Percentiles rank a stretch among this genome's conserved stretches.
Conservation (phyloP, 2,888 invertebrate species). For the Heliconius sara region DNA sequence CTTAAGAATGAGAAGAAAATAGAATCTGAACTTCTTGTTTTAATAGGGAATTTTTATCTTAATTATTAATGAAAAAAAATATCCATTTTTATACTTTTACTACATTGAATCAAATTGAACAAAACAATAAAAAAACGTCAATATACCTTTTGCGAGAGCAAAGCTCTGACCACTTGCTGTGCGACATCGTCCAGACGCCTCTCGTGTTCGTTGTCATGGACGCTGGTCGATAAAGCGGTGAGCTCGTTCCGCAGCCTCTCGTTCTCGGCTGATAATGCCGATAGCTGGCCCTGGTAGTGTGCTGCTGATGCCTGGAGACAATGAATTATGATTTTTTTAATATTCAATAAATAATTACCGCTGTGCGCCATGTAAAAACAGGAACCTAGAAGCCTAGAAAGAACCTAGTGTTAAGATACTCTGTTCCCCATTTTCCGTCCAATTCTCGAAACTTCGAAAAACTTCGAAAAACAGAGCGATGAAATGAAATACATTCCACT, state of each 20-base stretch:
- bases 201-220: slow-evolving; percentile 88
- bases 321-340: neutral
- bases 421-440: too few relatives aligned
- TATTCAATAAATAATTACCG: neutral
- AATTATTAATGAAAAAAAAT: too few relatives aligned
- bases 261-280: slow-evolving; percentile 87
- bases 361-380: too few relatives aligned
- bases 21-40: too few relatives aligned
- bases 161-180: slow-evolving; percentile 91
- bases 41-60: too few relatives aligned
- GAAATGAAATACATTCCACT: too few relatives aligned
- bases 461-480: too few relatives aligned
- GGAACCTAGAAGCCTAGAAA: too few relatives aligned
- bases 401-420: too few relatives aligned
- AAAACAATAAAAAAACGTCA: neutral
- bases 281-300: slow-evolving; percentile 88
- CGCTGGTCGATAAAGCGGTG: slow-evolving; percentile 65
- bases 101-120: neutral
- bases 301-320: slow-evolving; percentile 86
- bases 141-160: slow-evolving; percentile 91
- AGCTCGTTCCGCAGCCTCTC: slow-evolving; percentile 86
- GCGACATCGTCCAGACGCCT: slow-evolving; percentile 92
- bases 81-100: too few relatives aligned
- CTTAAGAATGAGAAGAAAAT: too few relatives aligned
- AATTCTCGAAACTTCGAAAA: too few relatives aligned